These are phyloP conservation scores for Andrena marginata DNA, from an alignment of 2,888 invertebrate species.

Conservation along the genomic window DNA sequence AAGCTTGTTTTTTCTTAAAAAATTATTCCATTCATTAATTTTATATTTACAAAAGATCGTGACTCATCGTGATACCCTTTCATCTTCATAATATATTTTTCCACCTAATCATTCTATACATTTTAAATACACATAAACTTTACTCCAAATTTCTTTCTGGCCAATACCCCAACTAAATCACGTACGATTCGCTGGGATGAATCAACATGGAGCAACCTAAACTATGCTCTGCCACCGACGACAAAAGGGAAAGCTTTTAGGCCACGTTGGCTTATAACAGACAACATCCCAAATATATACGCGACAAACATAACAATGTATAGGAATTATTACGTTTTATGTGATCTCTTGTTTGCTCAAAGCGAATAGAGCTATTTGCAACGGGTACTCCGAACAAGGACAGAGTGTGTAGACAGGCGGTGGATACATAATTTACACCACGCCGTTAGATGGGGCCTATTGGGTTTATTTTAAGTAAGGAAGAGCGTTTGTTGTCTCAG, in stretches of 20 bases:
- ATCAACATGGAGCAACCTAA: no score
- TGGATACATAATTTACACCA: slow-evolving; percentile 63
- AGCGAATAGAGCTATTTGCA: slow-evolving; percentile 23
- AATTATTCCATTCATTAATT: not conserved
- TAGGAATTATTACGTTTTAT: slow-evolving; percentile 26
- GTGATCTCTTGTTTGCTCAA: slow-evolving; percentile 23
- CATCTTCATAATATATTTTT: no score
- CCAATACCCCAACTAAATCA: no score
- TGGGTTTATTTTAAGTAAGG: slow-evolving; percentile 69
- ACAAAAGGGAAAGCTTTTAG: no score
- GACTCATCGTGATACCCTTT: not conserved
- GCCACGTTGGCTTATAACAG: not conserved
- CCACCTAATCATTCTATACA: no score
- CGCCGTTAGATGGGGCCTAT: slow-evolving; percentile 52
- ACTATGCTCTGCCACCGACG: no score
- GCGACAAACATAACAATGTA: not conserved
- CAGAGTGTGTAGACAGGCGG: slow-evolving; percentile 40
- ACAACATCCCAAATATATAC: not conserved
- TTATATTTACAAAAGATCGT: not conserved
- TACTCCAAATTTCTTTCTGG: no score
- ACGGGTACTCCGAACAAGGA: slow-evolving; percentile 22
- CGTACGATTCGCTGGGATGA: no score
- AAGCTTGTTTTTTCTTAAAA: no score
- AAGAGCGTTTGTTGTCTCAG: slow-evolving; percentile 58
- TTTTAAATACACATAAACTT: no score